Conservation (phyloP, 2,797 vertebrate genomes). For the Lycodopsis pacificus region DNA sequence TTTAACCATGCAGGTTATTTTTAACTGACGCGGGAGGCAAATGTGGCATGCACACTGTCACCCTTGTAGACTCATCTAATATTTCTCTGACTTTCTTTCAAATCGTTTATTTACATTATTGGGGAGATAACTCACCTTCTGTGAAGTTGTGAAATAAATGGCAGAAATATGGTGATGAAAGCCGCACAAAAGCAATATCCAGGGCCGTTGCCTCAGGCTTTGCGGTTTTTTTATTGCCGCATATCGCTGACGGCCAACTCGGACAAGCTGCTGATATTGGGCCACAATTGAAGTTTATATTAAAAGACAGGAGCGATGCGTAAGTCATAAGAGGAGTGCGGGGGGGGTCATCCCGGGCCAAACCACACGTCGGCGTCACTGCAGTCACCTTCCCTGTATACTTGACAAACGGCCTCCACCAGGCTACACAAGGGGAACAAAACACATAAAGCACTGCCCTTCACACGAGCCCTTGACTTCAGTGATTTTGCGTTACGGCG, state of each 20-base stretch:
- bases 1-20: background rate
- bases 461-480: conserved; percentile 65
- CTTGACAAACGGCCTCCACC: conserved; percentile 74
- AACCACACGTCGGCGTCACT: conserved; percentile 79
- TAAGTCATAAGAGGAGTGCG: conserved; percentile 74
- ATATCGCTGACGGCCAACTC: conserved; percentile 27
- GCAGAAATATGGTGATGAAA: conserved; percentile 35
- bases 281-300: conserved; percentile 71
- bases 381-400: conserved; percentile 85
- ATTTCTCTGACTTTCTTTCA: background rate
- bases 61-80: background rate
- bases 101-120: conserved; percentile 22
- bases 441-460: conserved; percentile 83
- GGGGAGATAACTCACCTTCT: conserved; percentile 21
- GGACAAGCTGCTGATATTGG: conserved; percentile 33
- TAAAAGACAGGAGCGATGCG: conserved; percentile 70
- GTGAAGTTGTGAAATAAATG: conserved; percentile 37
- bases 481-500: conserved; percentile 43
- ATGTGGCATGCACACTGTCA: background rate
- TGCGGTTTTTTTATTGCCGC: conserved; percentile 52
- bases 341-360: conserved; percentile 73
- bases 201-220: conserved; percentile 41
- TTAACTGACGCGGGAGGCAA: background rate
- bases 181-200: conserved; percentile 47
- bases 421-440: conserved; percentile 71